Evolutionary conservation across 2,888 invertebrate genomes (phyloP), one percentile per base, ranked within the genome.

Genomic region (Agrenia bidenticulata): DNA sequence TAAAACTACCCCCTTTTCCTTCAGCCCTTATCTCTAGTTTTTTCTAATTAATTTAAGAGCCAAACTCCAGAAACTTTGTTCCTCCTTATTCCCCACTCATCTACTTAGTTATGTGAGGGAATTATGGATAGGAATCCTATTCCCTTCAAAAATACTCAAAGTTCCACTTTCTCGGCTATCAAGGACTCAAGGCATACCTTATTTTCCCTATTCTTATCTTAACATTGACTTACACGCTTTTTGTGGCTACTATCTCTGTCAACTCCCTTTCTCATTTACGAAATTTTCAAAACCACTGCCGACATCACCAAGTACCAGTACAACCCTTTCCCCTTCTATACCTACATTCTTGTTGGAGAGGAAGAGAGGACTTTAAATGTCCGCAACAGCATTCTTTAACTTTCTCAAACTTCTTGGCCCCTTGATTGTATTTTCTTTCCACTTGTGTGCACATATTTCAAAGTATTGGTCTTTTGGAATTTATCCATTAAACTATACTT

Each of bases 31-130:
- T 73, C 71, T 73, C 58, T 54, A 56, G 58, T 61, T 70, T 73
- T 74, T 76, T 74, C 71, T 76, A 76, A 76, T 76, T 76, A 74
- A 76, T 76, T 76, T 73, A 70, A 73, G 73, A 73, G 69, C 69
- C 68, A 63, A 70, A 66, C 62, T 27, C 23, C 19, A 27, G 41
- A 56, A 23, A 55, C 39, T 41, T 56, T 45, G 26, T 19, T 51
- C 51, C 13, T 17, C 23, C 23, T 61, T 24, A 57, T 17, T 19
- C 27, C 51, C 13, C 15, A 17, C 23, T 61, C 41, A 57, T 17
- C 56, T 41, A 57, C 27, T 57, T 57, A 57, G 39, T 39, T 57
- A 45, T 45, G 5, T 45, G 4, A 11, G 32, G 11, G 51, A 4
- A 23, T 24, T 23, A 23, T 13, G 21, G 13, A 58, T 42, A 58